These are phyloP conservation scores for Xestia rhomboidea DNA, from an alignment of 2,888 invertebrate species.

Conservation along the genomic window DNA sequence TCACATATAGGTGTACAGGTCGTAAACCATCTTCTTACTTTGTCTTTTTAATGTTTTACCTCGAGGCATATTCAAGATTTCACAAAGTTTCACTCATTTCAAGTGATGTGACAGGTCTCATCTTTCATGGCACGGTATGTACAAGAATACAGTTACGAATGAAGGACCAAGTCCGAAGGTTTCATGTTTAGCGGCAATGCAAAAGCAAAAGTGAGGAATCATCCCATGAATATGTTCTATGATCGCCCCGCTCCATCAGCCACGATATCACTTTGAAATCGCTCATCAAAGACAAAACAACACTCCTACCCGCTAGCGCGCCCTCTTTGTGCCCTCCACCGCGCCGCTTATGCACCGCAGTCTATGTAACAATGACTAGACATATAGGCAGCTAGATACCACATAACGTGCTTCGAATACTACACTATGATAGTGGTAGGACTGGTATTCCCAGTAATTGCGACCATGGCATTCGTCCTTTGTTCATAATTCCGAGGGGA, in stretches of 20 bases:
- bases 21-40: too few species aligned
- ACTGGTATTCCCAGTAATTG: constrained; percentile 64
- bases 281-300: constrained; percentile 15
- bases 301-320: background rate
- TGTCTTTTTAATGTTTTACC: too few species aligned
- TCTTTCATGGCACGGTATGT: too few species aligned
- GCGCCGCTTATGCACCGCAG: constrained; percentile 35
- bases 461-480: constrained; percentile 66
- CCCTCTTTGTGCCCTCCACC: constrained; percentile 1
- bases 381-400: constrained; percentile 21
- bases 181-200: background rate
- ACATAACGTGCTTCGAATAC: constrained; percentile 62
- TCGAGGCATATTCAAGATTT: too few species aligned
- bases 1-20: too few species aligned
- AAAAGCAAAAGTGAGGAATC: background rate
- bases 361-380: constrained; percentile 37
- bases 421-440: constrained; percentile 49
- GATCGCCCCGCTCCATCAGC: background rate
- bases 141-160: background rate
- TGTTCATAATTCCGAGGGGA: constrained; percentile 63
- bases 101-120: too few species aligned
- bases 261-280: background rate
- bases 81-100: too few species aligned
- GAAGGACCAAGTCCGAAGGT: background rate
- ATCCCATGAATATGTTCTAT: background rate